Percentiles rank a stretch among this genome's conserved stretches.
These are phyloP conservation scores for Eucidaris tribuloides DNA, from an alignment of 35 echinoderm and acorn worm genomes.

Conservation along the genomic window DNA sequence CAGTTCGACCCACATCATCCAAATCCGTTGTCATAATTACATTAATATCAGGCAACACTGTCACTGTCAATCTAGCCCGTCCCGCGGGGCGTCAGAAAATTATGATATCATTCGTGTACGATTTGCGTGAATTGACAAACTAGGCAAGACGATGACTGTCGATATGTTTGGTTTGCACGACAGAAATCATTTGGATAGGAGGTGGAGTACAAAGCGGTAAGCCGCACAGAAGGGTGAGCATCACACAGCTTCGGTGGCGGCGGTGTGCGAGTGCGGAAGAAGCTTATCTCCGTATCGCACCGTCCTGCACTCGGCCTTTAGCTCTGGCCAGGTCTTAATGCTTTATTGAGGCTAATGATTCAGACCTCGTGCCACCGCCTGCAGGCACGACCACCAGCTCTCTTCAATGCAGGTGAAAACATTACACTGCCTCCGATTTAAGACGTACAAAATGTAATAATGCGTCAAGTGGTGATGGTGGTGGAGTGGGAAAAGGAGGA, in stretches of 20 bases:
- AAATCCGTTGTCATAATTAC: slow-evolving; percentile 12
- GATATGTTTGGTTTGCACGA: slow-evolving; percentile 17
- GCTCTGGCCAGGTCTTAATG: not conserved
- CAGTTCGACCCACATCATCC: slow-evolving; percentile 21
- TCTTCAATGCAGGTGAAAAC: slow-evolving; percentile 23
- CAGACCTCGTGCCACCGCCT: not conserved
- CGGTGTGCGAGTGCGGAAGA: slow-evolving; percentile 19
- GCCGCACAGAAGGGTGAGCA: not conserved
- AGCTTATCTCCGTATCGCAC: slow-evolving; percentile 19
- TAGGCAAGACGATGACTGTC: slow-evolving; percentile 18
- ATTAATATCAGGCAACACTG: slow-evolving; percentile 16
- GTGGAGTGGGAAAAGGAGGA: not conserved
- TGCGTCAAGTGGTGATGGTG: not conserved
- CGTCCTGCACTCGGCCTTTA: not conserved
- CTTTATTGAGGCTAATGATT: slow-evolving; percentile 17
- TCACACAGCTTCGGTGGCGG: slow-evolving; percentile 14
- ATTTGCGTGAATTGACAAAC: slow-evolving; percentile 24
- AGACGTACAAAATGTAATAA: slow-evolving; percentile 31
- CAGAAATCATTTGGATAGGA: slow-evolving; percentile 12
- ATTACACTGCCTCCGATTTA: slow-evolving; percentile 3
- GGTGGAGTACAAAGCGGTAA: not conserved
- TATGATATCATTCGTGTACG: slow-evolving; percentile 14
- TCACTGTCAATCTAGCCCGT: slow-evolving; percentile 16
- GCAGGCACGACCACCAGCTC: slow-evolving; percentile 10
- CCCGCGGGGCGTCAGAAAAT: slow-evolving; percentile 3